A percentile compares a stretch with the other conserved stretches of the same genome.
Conservation (phyloP, 2,113 vertebrate species). For the Lepus timidus region DNA sequence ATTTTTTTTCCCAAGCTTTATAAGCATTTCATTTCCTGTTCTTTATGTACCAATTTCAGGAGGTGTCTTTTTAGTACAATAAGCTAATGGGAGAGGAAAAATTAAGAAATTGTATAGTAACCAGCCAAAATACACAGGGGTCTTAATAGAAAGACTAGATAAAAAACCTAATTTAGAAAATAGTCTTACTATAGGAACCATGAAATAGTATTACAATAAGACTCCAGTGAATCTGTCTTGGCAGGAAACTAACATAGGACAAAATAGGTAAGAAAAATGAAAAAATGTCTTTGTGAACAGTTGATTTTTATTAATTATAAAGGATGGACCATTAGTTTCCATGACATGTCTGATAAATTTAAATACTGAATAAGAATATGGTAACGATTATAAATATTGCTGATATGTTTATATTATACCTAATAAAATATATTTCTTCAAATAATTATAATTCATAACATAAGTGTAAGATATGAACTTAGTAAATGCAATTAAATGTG, state of each 20-base stretch:
- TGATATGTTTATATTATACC: not conserved
- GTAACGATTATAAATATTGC: constrained; percentile 46
- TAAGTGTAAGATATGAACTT: constrained; percentile 38
- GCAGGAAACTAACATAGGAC: constrained; percentile 48
- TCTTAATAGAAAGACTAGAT: constrained; percentile 17
- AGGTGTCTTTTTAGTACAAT: not conserved
- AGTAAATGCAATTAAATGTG: not conserved
- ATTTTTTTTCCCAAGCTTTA: not conserved
- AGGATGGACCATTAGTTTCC: constrained; percentile 31
- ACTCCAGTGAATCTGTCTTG: constrained; percentile 37
- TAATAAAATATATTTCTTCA: constrained; percentile 42
- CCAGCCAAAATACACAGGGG: constrained; percentile 54
- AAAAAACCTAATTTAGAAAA: constrained; percentile 37
- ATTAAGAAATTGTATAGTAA: constrained; percentile 3
- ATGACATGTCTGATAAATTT: constrained; percentile 13
- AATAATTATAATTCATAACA: constrained; percentile 37
- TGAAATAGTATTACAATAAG: not conserved
- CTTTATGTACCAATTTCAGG: not conserved
- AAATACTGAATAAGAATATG: constrained; percentile 32
- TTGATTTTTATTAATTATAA: constrained; percentile 40
- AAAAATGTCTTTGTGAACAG: constrained; percentile 27
- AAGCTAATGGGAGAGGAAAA: not conserved
- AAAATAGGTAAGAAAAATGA: constrained; percentile 52
- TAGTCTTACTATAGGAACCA: not conserved
- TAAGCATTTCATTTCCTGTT: constrained; percentile 19